phyloP scores from a whole-genome alignment of 2,888 invertebrate species.

The Ormyrus rosae region DNA sequence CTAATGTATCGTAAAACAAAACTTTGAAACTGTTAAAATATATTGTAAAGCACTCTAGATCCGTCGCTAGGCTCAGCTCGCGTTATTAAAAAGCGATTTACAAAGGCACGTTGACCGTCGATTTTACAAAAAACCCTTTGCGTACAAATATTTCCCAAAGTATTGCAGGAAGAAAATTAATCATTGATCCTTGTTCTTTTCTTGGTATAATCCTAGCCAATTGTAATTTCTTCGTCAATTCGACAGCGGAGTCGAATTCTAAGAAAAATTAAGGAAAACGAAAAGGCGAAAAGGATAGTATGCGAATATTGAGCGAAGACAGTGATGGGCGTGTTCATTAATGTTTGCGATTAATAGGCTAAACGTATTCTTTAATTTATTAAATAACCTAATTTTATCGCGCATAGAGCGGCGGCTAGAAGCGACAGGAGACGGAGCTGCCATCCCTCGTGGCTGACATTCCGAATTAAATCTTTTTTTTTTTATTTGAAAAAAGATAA shows the following conservation, averaged over 20 bases:
- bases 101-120: slow-evolving; percentile 35
- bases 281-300: slow-evolving; percentile 17
- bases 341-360: slow-evolving; percentile 24
- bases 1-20: slow-evolving; percentile 26
- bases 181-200: slow-evolving; percentile 39
- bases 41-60: slow-evolving; percentile 31
- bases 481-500: slow-evolving; percentile 42
- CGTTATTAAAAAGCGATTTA: slow-evolving; percentile 21
- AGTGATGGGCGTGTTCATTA: slow-evolving; percentile 4
- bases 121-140: slow-evolving; percentile 44
- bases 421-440: slow-evolving; percentile 11
- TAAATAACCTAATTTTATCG: slow-evolving; percentile 11
- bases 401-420: background rate
- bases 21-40: slow-evolving; percentile 18
- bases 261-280: slow-evolving; percentile 10
- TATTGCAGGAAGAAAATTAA: slow-evolving; percentile 31
- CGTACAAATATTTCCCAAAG: slow-evolving; percentile 51
- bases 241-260: slow-evolving; percentile 16
- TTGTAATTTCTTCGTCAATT: slow-evolving; percentile 27
- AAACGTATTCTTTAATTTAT: slow-evolving; percentile 34
- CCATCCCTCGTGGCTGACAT: slow-evolving; percentile 36
- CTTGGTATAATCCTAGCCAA: slow-evolving; percentile 39
- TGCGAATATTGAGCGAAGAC: slow-evolving; percentile 24
- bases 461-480: slow-evolving; percentile 49
- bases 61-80: slow-evolving; percentile 25